These are phyloP conservation scores for Takifugu bimaculatus DNA, from an alignment of 2,113 vertebrate species.

Conservation along the genomic window DNA sequence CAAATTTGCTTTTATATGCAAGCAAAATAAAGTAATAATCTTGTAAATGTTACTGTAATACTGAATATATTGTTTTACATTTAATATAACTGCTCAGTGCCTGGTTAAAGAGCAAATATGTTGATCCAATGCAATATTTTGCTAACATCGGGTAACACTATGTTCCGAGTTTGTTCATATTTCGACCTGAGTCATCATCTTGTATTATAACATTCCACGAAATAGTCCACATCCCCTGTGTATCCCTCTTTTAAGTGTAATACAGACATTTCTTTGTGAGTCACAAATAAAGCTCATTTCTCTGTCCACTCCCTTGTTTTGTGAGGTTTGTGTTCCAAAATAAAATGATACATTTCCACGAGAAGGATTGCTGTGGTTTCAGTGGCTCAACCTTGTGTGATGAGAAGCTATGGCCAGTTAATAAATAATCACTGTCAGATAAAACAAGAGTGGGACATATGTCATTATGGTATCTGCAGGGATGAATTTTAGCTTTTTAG, in stretches of 20 bases:
- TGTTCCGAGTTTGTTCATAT: slow-evolving; percentile 39
- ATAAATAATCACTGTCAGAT: no score
- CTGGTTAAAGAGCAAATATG: slow-evolving; percentile 40
- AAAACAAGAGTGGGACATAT: background rate
- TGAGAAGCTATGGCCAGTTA: no score
- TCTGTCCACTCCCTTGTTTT: slow-evolving; percentile 33
- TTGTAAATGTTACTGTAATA: slow-evolving; percentile 32
- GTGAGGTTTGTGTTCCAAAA: slow-evolving; percentile 23
- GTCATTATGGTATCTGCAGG: background rate
- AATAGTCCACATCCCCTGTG: slow-evolving; percentile 38
- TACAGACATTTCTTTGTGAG: slow-evolving; percentile 46
- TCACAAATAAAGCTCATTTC: slow-evolving; percentile 61
- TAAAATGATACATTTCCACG: no score
- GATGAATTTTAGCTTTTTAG: no score
- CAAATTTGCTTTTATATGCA: slow-evolving; percentile 37
- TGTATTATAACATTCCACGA: slow-evolving; percentile 68
- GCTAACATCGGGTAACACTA: slow-evolving; percentile 30
- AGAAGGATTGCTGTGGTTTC: no score
- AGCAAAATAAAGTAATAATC: slow-evolving; percentile 33
- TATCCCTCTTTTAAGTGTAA: slow-evolving; percentile 54
- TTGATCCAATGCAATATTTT: slow-evolving; percentile 65
- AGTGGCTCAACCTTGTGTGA: no score
- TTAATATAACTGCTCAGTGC: slow-evolving; percentile 36
- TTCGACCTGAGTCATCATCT: slow-evolving; percentile 38
- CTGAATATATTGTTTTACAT: slow-evolving; percentile 41